These are phyloP conservation scores for Gobiocypris rarus DNA, from an alignment of 2,113 vertebrate genomes.

Conservation along the genomic window DNA sequence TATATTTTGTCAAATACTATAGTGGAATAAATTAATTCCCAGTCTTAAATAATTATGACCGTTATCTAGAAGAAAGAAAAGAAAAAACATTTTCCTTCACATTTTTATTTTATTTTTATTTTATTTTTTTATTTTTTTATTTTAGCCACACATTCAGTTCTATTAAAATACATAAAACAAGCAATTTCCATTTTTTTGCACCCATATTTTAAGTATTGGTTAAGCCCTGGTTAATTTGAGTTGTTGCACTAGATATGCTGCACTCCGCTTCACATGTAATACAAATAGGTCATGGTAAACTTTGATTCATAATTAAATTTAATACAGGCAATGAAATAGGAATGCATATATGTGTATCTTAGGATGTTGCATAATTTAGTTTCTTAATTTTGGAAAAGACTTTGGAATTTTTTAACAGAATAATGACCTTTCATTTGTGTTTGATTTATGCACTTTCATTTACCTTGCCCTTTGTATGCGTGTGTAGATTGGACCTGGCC, in stretches of 20 bases:
- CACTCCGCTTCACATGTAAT: no score
- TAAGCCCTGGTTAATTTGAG: no score
- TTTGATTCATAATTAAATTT: no score
- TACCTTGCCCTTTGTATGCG: constrained; percentile 41
- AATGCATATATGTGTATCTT: not conserved
- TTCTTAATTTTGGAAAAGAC: not conserved
- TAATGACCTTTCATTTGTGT: not conserved
- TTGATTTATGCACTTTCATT: not conserved
- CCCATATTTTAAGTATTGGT: no score
- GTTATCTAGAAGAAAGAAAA: no score
- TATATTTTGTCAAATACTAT: not conserved
- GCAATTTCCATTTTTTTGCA: no score
- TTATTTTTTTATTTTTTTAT: not conserved
- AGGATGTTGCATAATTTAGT: not conserved
- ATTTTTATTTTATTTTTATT: not conserved
- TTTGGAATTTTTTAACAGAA: not conserved
- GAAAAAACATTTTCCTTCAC: not conserved
- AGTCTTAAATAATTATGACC: no score
- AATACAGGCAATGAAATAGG: no score
- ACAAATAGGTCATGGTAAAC: no score
- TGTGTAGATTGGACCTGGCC: constrained; percentile 89
- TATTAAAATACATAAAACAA: no score
- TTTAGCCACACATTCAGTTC: not conserved
- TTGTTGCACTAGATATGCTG: no score
- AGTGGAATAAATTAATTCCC: not conserved